These are phyloP conservation scores for Drosophila tani DNA, from an alignment of 1,140 invertebrate genomes.

Conservation along the genomic window DNA sequence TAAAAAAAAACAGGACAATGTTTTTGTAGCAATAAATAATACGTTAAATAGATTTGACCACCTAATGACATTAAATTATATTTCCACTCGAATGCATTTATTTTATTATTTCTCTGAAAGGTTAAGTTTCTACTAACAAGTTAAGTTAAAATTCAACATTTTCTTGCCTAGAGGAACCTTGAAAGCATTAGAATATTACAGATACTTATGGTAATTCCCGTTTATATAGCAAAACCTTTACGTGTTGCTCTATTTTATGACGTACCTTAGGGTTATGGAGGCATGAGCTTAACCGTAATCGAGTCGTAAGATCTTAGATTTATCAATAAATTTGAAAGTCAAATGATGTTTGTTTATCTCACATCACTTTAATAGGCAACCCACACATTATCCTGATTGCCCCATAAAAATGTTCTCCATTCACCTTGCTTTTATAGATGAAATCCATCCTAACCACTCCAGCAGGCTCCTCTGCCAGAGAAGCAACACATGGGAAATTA, in stretches of 20 bases:
- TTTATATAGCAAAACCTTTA: constrained; percentile 23
- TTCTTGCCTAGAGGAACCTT: background rate
- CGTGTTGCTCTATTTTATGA: constrained; percentile 32
- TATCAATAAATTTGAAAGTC: constrained; percentile 78
- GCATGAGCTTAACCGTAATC: constrained; percentile 28
- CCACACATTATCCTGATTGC: constrained; percentile 66
- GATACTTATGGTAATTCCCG: background rate
- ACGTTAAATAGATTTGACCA: too few species aligned
- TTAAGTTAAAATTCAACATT: too few species aligned
- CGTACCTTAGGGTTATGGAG: constrained; percentile 3
- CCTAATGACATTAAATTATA: too few species aligned
- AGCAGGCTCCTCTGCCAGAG: background rate
- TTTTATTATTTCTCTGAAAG: background rate
- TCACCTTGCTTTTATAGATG: constrained; percentile 62
- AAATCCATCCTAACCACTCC: constrained; percentile 26
- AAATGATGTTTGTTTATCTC: constrained; percentile 46
- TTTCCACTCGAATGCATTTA: background rate
- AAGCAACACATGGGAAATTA: constrained; percentile 78
- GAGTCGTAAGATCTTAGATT: constrained; percentile 69
- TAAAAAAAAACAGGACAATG: background rate
- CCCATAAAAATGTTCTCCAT: constrained; percentile 61
- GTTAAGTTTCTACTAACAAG: background rate
- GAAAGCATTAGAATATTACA: constrained; percentile 7
- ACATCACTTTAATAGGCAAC: constrained; percentile 53
- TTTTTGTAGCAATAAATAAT: background rate